phyloP scores from a whole-genome alignment of 2,888 invertebrate genomes.

The Cosmopolites sordidus region DNA sequence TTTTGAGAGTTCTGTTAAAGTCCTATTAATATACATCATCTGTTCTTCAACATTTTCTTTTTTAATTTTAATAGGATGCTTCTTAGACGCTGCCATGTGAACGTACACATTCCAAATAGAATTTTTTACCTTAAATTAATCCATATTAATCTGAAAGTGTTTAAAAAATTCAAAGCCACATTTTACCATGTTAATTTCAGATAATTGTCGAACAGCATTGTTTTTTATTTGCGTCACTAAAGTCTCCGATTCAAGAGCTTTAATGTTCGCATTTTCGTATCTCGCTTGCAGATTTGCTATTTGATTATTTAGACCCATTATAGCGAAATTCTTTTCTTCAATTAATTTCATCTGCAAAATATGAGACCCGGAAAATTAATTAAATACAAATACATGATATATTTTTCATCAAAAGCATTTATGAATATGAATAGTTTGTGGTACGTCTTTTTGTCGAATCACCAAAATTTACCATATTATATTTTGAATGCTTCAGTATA shows the following conservation, averaged over 20 bases:
- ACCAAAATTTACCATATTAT: too few species aligned
- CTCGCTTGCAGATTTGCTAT: conserved; percentile 58
- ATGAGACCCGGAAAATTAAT: conserved; percentile 20
- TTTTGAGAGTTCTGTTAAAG: conserved; percentile 50
- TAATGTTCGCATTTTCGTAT: conserved; percentile 56
- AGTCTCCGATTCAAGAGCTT: conserved; percentile 60
- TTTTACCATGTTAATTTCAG: conserved; percentile 50
- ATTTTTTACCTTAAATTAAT: conserved; percentile 47
- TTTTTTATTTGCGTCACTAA: conserved; percentile 58
- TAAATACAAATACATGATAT: not conserved
- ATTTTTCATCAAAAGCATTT: not conserved
- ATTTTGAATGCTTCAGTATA: conserved; percentile 48
- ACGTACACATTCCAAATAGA: conserved; percentile 61
- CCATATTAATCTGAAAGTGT: too few species aligned
- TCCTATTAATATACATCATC: conserved; percentile 58
- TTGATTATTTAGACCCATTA: conserved; percentile 62
- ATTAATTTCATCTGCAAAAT: conserved; percentile 50
- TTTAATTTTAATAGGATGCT: conserved; percentile 43
- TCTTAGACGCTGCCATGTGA: conserved; percentile 59
- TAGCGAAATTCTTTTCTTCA: conserved; percentile 58
- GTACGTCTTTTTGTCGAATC: too few species aligned
- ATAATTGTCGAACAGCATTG: conserved; percentile 45
- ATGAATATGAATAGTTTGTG: not conserved
- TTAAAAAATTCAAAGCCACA: not conserved
- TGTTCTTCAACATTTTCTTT: conserved; percentile 57